A percentile compares a stretch with the other conserved stretches of the same genome.
These are phyloP conservation scores for Apamea anceps DNA, from an alignment of 2,888 invertebrate species.

Conservation along the genomic window DNA sequence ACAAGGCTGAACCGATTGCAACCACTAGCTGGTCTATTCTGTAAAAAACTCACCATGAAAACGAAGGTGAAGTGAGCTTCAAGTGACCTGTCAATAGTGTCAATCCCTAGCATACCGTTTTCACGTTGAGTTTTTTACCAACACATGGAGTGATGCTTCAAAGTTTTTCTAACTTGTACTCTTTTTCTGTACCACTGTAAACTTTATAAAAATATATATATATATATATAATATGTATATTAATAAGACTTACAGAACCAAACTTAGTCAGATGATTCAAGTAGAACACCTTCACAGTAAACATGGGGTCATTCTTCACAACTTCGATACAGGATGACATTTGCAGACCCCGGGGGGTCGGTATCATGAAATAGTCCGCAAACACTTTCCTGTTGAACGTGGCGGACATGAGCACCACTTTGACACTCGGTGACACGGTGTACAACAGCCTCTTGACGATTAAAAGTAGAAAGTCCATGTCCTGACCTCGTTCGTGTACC, in stretches of 20 bases:
- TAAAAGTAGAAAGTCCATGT: conserved; percentile 97
- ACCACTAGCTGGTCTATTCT: too few species aligned
- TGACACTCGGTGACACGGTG: conserved; percentile 84
- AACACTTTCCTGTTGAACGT: conserved; percentile 95
- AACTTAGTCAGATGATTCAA: conserved; percentile 89
- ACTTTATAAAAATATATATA: background rate
- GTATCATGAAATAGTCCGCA: conserved; percentile 91
- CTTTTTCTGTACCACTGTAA: background rate
- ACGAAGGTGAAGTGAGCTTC: too few species aligned
- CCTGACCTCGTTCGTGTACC: conserved; percentile 97
- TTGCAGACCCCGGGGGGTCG: conserved; percentile 73
- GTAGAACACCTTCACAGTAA: conserved; percentile 91
- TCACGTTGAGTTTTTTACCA: too few species aligned
- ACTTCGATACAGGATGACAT: conserved; percentile 85
- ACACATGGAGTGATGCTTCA: background rate
- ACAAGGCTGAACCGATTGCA: too few species aligned
- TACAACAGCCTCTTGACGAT: conserved; percentile 94
- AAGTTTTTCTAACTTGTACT: background rate
- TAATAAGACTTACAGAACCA: conserved; percentile 82
- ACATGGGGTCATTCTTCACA: conserved; percentile 86
- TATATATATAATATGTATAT: too few species aligned
- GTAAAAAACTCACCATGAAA: too few species aligned
- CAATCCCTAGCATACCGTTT: too few species aligned
- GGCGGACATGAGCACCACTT: conserved; percentile 96
- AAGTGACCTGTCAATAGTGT: too few species aligned